phyloP scores from a whole-genome alignment of 2,797 vertebrate genomes.

The Sphenodon punctatus region DNA sequence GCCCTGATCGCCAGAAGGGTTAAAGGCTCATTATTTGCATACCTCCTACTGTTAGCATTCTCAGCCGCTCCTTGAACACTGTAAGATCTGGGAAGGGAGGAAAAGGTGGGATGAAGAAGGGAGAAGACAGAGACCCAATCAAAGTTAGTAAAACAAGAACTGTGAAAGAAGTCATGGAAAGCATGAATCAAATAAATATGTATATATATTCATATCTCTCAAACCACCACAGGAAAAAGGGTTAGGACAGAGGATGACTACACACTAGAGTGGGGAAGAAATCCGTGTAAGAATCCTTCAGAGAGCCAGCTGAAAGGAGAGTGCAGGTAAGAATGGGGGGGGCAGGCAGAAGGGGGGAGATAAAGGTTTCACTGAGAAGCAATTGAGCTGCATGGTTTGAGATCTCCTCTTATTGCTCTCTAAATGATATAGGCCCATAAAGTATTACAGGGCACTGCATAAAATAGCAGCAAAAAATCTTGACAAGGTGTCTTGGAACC shows the following conservation, averaged over 20 bases:
- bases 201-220: conserved; percentile 31
- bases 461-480: too few species aligned
- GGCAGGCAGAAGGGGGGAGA: background rate
- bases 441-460: background rate
- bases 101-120: conserved; percentile 66
- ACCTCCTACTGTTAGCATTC: conserved; percentile 96
- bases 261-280: background rate
- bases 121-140: conserved; percentile 76
- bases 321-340: background rate
- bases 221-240: conserved; percentile 10
- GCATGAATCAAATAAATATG: conserved; percentile 35
- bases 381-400: conserved; percentile 48
- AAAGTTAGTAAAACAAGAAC: conserved; percentile 71
- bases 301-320: conserved; percentile 2
- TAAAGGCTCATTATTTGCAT: conserved; percentile 74
- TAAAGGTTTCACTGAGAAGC: background rate
- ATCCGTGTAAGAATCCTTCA: background rate
- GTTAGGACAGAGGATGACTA: conserved; percentile 31
- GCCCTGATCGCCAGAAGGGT: conserved; percentile 68
- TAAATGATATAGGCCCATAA: background rate
- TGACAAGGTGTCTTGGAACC: background rate
- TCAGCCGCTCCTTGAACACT: conserved; percentile 92
- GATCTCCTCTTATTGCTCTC: background rate
- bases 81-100: conserved; percentile 86
- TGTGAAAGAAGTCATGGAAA: conserved; percentile 31